Percentiles rank a stretch among this genome's conserved stretches.
Conservation (phyloP, 2,888 invertebrate genomes). For the Catocala fraxini region DNA sequence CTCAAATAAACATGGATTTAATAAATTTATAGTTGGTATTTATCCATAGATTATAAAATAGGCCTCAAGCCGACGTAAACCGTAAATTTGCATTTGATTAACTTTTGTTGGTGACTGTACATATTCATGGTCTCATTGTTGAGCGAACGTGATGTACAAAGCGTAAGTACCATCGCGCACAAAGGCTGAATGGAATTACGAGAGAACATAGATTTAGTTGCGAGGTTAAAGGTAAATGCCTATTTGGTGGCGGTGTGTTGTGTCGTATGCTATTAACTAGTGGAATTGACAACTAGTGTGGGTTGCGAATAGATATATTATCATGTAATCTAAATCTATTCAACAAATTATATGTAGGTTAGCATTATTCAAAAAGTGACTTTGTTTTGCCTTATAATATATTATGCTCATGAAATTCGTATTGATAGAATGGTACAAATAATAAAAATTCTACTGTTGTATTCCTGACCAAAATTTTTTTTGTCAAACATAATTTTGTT, state of each 20-base stretch:
- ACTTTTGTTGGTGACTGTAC: slow-evolving; percentile 26
- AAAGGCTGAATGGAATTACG: slow-evolving; percentile 5
- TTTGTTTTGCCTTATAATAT: too few relatives aligned
- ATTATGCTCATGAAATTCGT: too few relatives aligned
- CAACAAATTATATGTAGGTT: too few relatives aligned
- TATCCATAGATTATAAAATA: slow-evolving; percentile 18
- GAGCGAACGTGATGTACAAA: slow-evolving; percentile 8
- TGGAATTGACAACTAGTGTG: neutral
- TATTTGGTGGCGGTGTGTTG: neutral
- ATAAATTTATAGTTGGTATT: slow-evolving; percentile 7
- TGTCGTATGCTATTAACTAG: neutral
- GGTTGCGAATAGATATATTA: too few relatives aligned
- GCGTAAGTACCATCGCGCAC: slow-evolving; percentile 1
- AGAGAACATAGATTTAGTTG: slow-evolving; percentile 5
- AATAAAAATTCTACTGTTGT: too few relatives aligned
- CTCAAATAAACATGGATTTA: slow-evolving; percentile 7
- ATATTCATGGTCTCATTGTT: slow-evolving; percentile 30
- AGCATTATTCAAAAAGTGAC: too few relatives aligned
- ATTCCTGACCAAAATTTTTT: too few relatives aligned
- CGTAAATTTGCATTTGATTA: slow-evolving; percentile 30
- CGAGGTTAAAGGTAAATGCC: neutral
- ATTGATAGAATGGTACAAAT: too few relatives aligned
- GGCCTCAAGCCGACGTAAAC: slow-evolving; percentile 14
- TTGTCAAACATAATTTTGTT: too few relatives aligned
- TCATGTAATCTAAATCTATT: too few relatives aligned